A percentile compares a stretch with the other conserved stretches of the same genome.
phyloP scores from a whole-genome alignment of 2,888 invertebrate genomes.

The Drosophila buzzatii region DNA sequence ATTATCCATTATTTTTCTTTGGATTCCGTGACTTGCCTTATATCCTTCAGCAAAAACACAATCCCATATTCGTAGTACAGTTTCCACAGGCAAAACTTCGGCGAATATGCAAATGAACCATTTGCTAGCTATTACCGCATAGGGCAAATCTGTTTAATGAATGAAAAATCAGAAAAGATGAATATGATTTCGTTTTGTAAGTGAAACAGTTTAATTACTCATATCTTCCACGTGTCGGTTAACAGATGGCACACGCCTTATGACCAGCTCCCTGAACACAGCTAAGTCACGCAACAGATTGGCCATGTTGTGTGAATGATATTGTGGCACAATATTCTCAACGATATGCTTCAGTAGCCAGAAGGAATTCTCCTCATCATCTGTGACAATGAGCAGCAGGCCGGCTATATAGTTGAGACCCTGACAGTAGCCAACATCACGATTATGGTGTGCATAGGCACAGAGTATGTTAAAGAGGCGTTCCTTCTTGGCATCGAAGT shows the following conservation, averaged over 20 bases:
- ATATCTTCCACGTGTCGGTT: constrained; percentile 92
- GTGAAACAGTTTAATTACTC: constrained; percentile 85
- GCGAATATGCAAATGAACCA: constrained; percentile 98
- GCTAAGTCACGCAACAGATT: constrained; percentile 95
- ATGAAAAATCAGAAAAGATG: neutral
- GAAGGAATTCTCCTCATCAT: constrained; percentile 95
- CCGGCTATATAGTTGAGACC: constrained; percentile 97
- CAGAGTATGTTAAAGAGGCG: constrained; percentile 94
- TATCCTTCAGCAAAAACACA: constrained; percentile 97
- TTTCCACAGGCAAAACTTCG: constrained; percentile 97
- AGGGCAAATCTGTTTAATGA: constrained; percentile 89
- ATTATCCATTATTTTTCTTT: neutral
- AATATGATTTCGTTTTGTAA: neutral
- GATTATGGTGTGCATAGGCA: constrained; percentile 95
- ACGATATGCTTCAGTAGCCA: constrained; percentile 96
- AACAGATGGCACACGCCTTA: constrained; percentile 92
- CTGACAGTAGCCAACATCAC: constrained; percentile 96
- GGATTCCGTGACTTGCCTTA: constrained; percentile 86
- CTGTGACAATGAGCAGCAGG: constrained; percentile 92
- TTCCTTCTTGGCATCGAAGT: constrained; percentile 90
- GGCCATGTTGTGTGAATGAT: constrained; percentile 95
- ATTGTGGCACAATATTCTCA: constrained; percentile 94
- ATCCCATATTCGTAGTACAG: constrained; percentile 97
- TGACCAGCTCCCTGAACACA: constrained; percentile 94
- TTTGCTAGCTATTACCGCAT: constrained; percentile 96